Base-by-base conservation (phyloP, 1,140 invertebrate genomes). In the Ceratosolen fusciceps region DNA sequence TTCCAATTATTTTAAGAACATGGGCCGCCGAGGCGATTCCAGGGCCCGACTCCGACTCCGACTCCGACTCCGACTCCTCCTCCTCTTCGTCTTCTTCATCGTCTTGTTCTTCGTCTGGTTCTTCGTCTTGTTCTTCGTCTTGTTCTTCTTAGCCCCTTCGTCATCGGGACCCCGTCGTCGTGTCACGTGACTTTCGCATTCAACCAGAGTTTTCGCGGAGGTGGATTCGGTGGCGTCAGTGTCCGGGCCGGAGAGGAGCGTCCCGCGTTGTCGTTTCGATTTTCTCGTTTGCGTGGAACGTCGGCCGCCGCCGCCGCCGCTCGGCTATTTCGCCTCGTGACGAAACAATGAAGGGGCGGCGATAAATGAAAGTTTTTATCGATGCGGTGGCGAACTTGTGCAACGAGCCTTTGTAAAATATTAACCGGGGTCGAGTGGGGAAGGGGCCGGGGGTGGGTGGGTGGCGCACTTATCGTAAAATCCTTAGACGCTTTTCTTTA, bases 1-100 rank as follows among this genome's bases (percentile, higher is more conserved):
- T 47, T 58, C 34, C 62, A 39, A 77, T 77, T 67, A 76, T 76
- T 54, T 5, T 37, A 39, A 74, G 73, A 74, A 24, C 5, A 16
- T 24, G 54, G n/a, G 52, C 31, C n/a, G 10, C 21, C 56, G 26
- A 60, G 26, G 5, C 56, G 26, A 60, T 60, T n/a, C n/a, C n/a
- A n/a, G 1, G 4, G 3, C 3, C 26, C 26, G 24, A 31, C 56
- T 60, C 54, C n/a, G 7, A 12, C 14, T 26, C 21, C 37, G 8
- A 2, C 67, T 47, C 67, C 12, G 21, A 9, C 39, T 12, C 24
- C 67, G 21, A 1, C 12, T 68, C 37, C 65, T 68, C 43, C 47
- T 58, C 5, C 54, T 26, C 5, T 26, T 58, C 1, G n/a, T 9
- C 24, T n/a, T n/a, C n/a, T n/a, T n/a, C n/a, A n/a, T n/a, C n/a